phyloP scores from a whole-genome alignment of 2,797 vertebrate genomes.

The Distichodus sexfasciatus region DNA sequence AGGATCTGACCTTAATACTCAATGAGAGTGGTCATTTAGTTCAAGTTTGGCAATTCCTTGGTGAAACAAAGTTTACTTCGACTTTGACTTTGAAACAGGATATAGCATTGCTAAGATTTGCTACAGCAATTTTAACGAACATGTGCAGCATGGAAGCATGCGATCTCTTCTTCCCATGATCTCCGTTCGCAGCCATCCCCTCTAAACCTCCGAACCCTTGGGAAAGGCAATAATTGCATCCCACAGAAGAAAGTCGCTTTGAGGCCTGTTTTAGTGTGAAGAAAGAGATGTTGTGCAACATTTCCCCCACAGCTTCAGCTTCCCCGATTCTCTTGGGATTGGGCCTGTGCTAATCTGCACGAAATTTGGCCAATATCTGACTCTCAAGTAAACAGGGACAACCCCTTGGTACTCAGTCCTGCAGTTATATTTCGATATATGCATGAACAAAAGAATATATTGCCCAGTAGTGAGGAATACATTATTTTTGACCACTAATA shows the following conservation, averaged over 20 bases:
- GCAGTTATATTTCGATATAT: slow-evolving; percentile 23
- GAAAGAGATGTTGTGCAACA: background rate
- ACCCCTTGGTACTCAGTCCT: background rate
- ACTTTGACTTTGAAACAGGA: too few relatives aligned
- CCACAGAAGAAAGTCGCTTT: background rate
- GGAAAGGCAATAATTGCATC: slow-evolving; percentile 2
- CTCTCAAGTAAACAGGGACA: slow-evolving; percentile 1
- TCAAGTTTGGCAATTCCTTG: too few relatives aligned
- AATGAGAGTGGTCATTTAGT: too few relatives aligned
- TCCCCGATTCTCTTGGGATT: background rate
- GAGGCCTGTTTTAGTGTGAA: background rate
- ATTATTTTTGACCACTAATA: too few relatives aligned
- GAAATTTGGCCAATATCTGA: background rate
- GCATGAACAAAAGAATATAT: background rate
- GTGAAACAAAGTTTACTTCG: too few relatives aligned
- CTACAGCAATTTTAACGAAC: too few relatives aligned
- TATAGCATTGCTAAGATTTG: too few relatives aligned
- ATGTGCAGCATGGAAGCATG: too few relatives aligned
- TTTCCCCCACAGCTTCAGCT: too few relatives aligned
- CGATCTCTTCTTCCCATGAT: background rate
- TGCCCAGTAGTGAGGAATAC: too few relatives aligned
- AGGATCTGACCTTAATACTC: too few relatives aligned
- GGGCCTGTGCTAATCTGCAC: background rate
- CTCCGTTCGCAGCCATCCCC: background rate
- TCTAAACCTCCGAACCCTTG: background rate